Evolutionary conservation across 2,888 invertebrate genomes (phyloP).

Genomic region (Hypomecis punctinalis): DNA sequence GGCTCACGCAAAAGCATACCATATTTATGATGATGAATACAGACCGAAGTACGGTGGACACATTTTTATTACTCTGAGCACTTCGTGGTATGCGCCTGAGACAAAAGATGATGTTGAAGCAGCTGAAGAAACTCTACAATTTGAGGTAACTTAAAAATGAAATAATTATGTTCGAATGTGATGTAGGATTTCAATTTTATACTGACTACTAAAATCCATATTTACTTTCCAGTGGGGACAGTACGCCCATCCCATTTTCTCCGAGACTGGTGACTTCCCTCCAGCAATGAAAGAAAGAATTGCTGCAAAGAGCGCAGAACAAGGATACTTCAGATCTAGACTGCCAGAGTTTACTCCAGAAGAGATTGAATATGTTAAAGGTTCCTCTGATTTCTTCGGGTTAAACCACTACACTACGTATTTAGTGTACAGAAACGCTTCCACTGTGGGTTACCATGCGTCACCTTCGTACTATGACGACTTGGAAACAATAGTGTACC

Average conservation of each 20-base stretch:
- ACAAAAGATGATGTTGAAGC: conserved; percentile 65
- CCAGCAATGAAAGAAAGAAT: conserved; percentile 81
- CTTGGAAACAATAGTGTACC: conserved; percentile 10
- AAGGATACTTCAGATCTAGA: conserved; percentile 78
- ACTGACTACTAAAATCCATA: conserved; percentile 1
- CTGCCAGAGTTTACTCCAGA: conserved; percentile 79
- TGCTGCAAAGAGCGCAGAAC: conserved; percentile 72
- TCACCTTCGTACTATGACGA: conserved; percentile 30
- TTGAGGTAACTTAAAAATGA: conserved; percentile 61
- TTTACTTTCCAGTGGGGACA: conserved; percentile 69
- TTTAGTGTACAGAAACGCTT: conserved; percentile 54
- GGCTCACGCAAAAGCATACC: conserved; percentile 77
- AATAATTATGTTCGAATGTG: neutral
- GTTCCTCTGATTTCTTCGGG: conserved; percentile 86
- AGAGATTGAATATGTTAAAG: conserved; percentile 82
- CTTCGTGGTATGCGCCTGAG: conserved; percentile 61
- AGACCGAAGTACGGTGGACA: conserved; percentile 51
- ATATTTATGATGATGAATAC: conserved; percentile 58
- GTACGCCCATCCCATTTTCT: conserved; percentile 85
- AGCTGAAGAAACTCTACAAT: conserved; percentile 75
- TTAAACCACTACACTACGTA: conserved; percentile 86
- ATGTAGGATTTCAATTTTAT: neutral
- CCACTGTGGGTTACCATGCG: conserved; percentile 8
- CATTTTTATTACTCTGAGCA: conserved; percentile 44
- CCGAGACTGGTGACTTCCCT: conserved; percentile 84